Base-by-base conservation (phyloP, 2,797 vertebrate species). In the Schizopygopsis pylzovi region DNA sequence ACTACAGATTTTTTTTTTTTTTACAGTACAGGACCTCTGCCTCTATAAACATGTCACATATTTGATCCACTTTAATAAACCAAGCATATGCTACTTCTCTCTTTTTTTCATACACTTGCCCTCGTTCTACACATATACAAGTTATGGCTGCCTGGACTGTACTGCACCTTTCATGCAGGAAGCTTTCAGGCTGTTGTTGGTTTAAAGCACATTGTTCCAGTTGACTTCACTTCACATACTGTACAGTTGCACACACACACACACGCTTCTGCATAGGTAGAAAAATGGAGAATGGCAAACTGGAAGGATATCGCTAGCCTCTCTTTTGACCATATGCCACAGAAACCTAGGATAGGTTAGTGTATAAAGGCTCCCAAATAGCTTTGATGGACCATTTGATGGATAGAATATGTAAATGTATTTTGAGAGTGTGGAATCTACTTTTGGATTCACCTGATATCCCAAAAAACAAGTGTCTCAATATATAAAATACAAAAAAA, bases 11-110 rank as follows among this genome's bases (percentile, higher is more conserved):
- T 28, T 2, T 33, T 33, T 33, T 33, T 33, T 33, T 2, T 33
- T 33, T 33, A 33, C 33, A 33, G 33, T 33, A 1, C 33, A 90
- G 86, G 91, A 92, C 88, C 92, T 89, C 84, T 89, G 88, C 87
- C 81, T 56, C 89, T 82, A 87, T 93, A 93, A 93, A 94, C 94
- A 93, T 92, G 95, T 93, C 93, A 92, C 93, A 92, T 94, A 90
- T 93, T 91, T 91, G 92, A 90, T 92, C 90, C 90, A 75, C 87
- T 88, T 89, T 90, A 90, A 93, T 95, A 92, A 95, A 95, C 95
- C 93, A 75, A 68, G n/a, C 41, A 12, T 52, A 75, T 52, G 78
- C 68, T 47, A 25, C 22, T 56, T 75, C 76, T 78, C 10, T 22
- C 22, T n/a, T 49, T 28, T 45, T 91, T 89, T 92, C 93, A 93